Evolutionary conservation across 2,797 vertebrate genomes (phyloP).

Genomic region (Premnoplex brunnescens): DNA sequence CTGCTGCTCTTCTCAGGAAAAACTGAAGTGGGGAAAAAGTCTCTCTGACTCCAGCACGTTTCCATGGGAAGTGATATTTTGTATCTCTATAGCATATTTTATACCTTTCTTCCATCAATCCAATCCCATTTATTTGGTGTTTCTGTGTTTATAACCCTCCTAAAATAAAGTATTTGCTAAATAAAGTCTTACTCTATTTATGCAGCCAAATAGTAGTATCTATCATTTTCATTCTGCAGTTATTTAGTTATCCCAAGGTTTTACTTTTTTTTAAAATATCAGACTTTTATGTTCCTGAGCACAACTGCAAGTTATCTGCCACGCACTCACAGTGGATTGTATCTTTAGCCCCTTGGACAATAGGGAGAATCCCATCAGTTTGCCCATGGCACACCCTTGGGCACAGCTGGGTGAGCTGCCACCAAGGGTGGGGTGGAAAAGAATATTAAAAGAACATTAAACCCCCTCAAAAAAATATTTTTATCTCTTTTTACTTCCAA

Average conservation of each 20-base stretch:
- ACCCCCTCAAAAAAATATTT: background rate
- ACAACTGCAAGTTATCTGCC: background rate
- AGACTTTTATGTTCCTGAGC: background rate
- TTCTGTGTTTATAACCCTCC: background rate
- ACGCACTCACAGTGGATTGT: background rate
- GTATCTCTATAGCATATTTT: background rate
- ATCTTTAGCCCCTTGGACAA: background rate
- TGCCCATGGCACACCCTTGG: background rate
- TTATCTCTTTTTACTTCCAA: background rate
- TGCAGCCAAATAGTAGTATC: background rate
- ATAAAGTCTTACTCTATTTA: background rate
- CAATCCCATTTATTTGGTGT: background rate
- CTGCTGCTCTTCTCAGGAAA: background rate
- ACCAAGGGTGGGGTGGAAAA: rapidly evolving
- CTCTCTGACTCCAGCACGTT: background rate
- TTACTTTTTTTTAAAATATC: background rate
- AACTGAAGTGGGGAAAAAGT: background rate
- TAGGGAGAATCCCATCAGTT: background rate
- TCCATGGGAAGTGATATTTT: background rate
- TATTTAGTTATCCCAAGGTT: background rate
- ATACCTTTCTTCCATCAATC: background rate
- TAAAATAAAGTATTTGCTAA: background rate
- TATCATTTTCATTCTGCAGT: background rate
- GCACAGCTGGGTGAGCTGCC: background rate
- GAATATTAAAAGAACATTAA: background rate